Conservation (phyloP, 2,888 invertebrate genomes). For the Leptarthrus brevirostris region DNA sequence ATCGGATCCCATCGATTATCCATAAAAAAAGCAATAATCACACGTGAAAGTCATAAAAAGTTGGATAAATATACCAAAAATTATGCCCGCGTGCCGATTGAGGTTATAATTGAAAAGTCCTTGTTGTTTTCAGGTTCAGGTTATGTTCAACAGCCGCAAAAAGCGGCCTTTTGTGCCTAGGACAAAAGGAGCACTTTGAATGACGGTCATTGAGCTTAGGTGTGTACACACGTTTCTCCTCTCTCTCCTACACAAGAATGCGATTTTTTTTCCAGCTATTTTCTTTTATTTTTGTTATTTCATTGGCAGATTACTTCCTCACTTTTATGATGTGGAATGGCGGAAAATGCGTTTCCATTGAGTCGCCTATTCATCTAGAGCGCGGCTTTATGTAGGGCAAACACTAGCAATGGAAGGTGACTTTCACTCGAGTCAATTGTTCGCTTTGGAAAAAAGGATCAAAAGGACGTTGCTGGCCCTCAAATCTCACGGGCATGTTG, state of each 20-base stretch:
- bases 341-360: conserved; percentile 41
- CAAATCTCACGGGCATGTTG: conserved; percentile 32
- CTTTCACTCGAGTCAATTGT: conserved; percentile 42
- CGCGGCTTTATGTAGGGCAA: conserved; percentile 27
- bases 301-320: conserved; percentile 46
- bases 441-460: conserved; percentile 39
- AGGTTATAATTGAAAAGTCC: conserved; percentile 45
- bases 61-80: conserved; percentile 43
- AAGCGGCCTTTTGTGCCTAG: conserved; percentile 44
- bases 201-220: conserved; percentile 34
- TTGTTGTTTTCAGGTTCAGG: conserved; percentile 42
- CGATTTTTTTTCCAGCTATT: conserved; percentile 25
- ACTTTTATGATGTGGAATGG: conserved; percentile 5
- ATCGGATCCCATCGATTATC: conserved; percentile 34
- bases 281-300: conserved; percentile 45
- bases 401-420: conserved; percentile 9
- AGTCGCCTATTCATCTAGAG: conserved; percentile 9
- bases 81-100: conserved; percentile 44
- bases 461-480: conserved; percentile 42
- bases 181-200: conserved; percentile 48
- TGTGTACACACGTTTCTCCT: conserved; percentile 16
- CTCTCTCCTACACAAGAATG: conserved; percentile 45
- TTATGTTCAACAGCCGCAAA: conserved; percentile 44
- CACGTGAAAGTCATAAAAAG: conserved; percentile 42
- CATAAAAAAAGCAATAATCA: conserved; percentile 41